Evolutionary conservation across 1,140 invertebrate species (phyloP).

Genomic region (Drosophila pallidifrons): DNA sequence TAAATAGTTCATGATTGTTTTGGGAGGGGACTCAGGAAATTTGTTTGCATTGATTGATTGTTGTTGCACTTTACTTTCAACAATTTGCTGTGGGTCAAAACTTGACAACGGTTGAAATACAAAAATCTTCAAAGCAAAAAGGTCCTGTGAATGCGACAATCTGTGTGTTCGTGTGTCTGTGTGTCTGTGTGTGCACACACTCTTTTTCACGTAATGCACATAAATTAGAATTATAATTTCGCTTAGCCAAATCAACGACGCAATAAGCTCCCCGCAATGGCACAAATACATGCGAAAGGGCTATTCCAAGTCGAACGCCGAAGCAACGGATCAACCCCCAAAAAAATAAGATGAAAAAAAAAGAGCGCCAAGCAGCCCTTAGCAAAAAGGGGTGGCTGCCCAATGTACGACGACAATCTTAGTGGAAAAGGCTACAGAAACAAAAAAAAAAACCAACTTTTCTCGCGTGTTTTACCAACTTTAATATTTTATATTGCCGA

Average conservation of each 20-base stretch:
- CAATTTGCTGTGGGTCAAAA: constrained; percentile 4
- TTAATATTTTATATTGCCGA: constrained; percentile 80
- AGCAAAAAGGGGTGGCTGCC: constrained; percentile 32
- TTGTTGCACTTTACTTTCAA: constrained; percentile 16
- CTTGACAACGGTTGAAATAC: constrained; percentile 16
- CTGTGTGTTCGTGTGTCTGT: background rate
- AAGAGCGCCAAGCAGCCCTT: background rate
- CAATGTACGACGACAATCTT: too few species aligned
- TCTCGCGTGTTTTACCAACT: constrained; percentile 79
- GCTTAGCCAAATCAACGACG: constrained; percentile 80
- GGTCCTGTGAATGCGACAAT: constrained; percentile 41
- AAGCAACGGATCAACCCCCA: constrained; percentile 63
- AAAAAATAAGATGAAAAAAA: constrained; percentile 5
- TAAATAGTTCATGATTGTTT: constrained; percentile 69
- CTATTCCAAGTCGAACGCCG: constrained; percentile 38
- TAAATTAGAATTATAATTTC: constrained; percentile 81
- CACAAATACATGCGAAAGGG: constrained; percentile 67
- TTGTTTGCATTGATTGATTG: constrained; percentile 55
- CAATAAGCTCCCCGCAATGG: constrained; percentile 69
- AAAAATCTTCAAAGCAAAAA: constrained; percentile 25
- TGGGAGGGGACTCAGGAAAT: background rate
- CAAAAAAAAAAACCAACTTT: constrained; percentile 50
- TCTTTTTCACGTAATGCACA: constrained; percentile 59
- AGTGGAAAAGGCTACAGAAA: background rate
- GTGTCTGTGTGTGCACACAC: constrained; percentile 33